Base-by-base conservation (phyloP, 2,888 invertebrate genomes). In the Strigamia maritima region DNA sequence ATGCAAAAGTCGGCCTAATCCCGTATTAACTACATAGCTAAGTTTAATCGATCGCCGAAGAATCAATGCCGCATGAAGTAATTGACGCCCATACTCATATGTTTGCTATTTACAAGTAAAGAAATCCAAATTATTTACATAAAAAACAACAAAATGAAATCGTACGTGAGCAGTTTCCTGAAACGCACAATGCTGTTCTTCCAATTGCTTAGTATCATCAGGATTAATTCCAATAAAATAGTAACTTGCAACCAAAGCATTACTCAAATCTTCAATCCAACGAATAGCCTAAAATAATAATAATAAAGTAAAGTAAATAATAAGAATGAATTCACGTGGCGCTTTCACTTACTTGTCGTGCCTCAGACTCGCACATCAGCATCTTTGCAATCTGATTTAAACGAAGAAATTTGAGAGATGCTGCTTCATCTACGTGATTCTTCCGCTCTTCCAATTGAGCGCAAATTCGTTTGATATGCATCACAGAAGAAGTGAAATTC, bases 11-110 rank as follows among this genome's bases (percentile, higher is more conserved):
- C 89, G 86, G 77, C 88, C 88, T 79, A 91, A 87, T 80, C 86
- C 86, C 60, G 88, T 87, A 83, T 91, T 90, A 26, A 88, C 88
- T 74, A 89, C 89, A 79, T 88, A 84, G 26, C 89, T 87, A 82
- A 92, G 86, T 84, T 92, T 90, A 84, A 93, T 91, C 35, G 93
- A 92, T 81, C 92, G 89, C 75, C 94, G 88, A 80, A 94, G 85
- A 16, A 92, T 90, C 78, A 92, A 87, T 1, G 93, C 91, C 3
- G 93, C 93, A 83, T 91, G 91, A 76, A 93, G 87, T 81, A 94
- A 87, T 86, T 94, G 93, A 83, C 91, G 91, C 19, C 94, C 94
- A 83, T 94, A 94, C 82, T 93, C 92, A 85, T 91, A 93, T 22
- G 93, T 93, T 77, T 92, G 91, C 93, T 94, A 85, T 35, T 35